Conservation (phyloP, 1,140 invertebrate species). For the Drosophila kikkawai region DNA sequence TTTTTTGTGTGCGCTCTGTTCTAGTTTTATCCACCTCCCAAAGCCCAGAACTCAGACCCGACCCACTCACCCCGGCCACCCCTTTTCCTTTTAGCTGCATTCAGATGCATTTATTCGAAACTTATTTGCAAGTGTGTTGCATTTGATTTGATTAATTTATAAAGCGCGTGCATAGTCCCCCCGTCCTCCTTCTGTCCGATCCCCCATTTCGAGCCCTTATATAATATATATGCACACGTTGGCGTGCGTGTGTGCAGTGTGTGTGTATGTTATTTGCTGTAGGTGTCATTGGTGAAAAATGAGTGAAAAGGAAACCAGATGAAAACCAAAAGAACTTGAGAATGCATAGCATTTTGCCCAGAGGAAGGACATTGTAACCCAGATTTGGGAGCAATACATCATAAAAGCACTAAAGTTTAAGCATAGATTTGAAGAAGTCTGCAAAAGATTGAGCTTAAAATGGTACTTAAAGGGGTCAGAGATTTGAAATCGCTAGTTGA, state of each 20-base stretch:
- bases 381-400: slow-evolving; percentile 8
- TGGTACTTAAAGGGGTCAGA: neutral
- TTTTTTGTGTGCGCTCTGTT: slow-evolving; percentile 23
- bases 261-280: slow-evolving; percentile 67
- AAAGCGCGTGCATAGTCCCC: slow-evolving; percentile 45
- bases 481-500: neutral
- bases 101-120: slow-evolving; percentile 59
- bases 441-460: neutral
- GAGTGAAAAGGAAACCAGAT: slow-evolving; percentile 20
- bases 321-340: slow-evolving; percentile 24
- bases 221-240: slow-evolving; percentile 16
- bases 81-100: slow-evolving; percentile 29
- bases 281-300: slow-evolving; percentile 67
- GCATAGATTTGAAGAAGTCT: slow-evolving; percentile 10
- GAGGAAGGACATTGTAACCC: slow-evolving; percentile 13
- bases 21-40: slow-evolving; percentile 19
- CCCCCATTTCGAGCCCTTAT: slow-evolving; percentile 13
- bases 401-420: slow-evolving; percentile 1
- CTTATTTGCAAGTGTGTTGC: slow-evolving; percentile 71
- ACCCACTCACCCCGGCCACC: slow-evolving; percentile 1
- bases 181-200: neutral
- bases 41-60: neutral
- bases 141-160: slow-evolving; percentile 79
- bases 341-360: slow-evolving; percentile 11
- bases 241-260: slow-evolving; percentile 20